phyloP scores from a whole-genome alignment of 2,113 vertebrate genomes.

The Corvus moneduloides region DNA sequence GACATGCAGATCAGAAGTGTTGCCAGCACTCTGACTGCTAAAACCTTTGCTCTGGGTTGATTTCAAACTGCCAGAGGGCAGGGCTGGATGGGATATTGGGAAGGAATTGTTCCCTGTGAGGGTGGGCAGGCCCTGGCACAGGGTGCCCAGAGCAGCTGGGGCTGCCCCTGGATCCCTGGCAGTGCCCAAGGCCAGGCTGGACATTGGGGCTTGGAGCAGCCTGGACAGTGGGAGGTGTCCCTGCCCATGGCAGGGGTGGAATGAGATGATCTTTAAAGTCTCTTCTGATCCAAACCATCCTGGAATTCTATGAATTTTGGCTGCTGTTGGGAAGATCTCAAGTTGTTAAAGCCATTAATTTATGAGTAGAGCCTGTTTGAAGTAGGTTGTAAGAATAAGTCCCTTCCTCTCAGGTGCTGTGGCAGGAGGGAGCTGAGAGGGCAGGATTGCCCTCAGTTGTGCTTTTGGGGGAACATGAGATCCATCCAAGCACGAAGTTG shows the following conservation, averaged over 20 bases:
- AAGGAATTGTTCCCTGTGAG: background rate
- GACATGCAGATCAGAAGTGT: background rate
- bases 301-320: background rate
- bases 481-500: background rate
- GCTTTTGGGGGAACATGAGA: background rate
- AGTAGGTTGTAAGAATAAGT: background rate
- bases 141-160: background rate
- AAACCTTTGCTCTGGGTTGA: background rate
- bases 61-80: background rate
- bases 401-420: background rate
- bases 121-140: accelerated
- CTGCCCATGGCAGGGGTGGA: background rate
- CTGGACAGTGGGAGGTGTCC: accelerated
- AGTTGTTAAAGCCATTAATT: background rate
- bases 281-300: background rate
- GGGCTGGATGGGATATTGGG: background rate
- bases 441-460: background rate
- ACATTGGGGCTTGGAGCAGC: accelerated
- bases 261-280: accelerated
- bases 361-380: background rate
- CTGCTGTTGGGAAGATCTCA: background rate
- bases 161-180: background rate
- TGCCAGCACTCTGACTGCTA: background rate
- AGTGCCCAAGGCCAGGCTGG: accelerated
- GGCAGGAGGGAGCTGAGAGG: background rate